Percentiles rank a stretch among this genome's conserved stretches.
These are phyloP conservation scores for Fregetta grallaria DNA, from an alignment of 2,113 vertebrate genomes.

Conservation along the genomic window DNA sequence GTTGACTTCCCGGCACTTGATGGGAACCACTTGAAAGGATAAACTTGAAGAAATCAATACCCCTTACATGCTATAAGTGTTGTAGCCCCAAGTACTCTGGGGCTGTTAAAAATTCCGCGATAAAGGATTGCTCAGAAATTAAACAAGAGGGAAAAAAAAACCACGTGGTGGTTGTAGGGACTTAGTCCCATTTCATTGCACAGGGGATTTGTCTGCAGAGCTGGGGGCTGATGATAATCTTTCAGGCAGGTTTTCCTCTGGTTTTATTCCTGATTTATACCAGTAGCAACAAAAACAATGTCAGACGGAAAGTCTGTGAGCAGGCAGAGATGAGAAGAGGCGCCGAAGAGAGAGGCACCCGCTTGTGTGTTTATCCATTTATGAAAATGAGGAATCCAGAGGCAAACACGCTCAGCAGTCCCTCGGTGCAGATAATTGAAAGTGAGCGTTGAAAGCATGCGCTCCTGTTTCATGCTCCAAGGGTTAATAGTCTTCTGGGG, in stretches of 20 bases:
- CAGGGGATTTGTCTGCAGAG: neutral
- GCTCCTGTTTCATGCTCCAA: neutral
- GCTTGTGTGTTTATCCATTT: neutral
- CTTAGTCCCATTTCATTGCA: neutral
- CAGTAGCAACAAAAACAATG: neutral
- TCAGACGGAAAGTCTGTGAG: neutral
- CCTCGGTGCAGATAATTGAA: constrained; percentile 1
- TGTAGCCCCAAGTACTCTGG: constrained; percentile 18
- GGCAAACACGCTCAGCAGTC: neutral
- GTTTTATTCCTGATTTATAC: neutral
- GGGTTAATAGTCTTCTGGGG: constrained; percentile 35
- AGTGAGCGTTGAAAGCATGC: neutral
- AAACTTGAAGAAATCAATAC: constrained; percentile 68
- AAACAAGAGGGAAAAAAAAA: neutral
- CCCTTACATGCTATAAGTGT: constrained; percentile 45
- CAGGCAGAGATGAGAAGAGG: neutral
- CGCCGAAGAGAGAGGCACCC: neutral
- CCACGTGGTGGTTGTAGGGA: neutral
- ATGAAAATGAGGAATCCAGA: constrained; percentile 9
- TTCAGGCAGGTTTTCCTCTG: neutral
- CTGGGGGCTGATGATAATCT: neutral
- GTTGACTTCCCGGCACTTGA: constrained; percentile 59
- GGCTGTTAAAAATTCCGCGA: constrained; percentile 15
- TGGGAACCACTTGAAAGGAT: constrained; percentile 69
- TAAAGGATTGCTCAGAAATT: constrained; percentile 49